Conservation (phyloP, 2,113 vertebrate species). For the Leptocoma aspasia region DNA sequence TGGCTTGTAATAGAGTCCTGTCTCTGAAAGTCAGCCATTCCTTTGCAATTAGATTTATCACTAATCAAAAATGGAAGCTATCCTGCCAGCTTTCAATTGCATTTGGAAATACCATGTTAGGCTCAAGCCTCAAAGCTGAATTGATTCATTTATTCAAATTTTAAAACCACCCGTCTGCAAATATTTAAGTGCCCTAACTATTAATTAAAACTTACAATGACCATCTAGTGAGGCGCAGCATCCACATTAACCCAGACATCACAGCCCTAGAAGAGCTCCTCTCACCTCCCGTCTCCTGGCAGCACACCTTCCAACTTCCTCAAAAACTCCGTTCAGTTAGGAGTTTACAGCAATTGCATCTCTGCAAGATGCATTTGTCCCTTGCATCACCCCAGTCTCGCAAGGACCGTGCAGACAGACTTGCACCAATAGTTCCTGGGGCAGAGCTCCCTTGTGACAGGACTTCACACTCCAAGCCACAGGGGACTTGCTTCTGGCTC, state of each 20-base stretch:
- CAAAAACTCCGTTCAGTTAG: not conserved
- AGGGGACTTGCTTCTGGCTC: not conserved
- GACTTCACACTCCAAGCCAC: not conserved
- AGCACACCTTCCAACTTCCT: not conserved
- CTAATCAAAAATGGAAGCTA: slow-evolving; percentile 35
- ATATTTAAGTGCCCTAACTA: not conserved
- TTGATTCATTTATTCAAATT: not conserved
- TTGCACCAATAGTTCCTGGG: accelerated
- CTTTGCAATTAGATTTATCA: slow-evolving; percentile 31
- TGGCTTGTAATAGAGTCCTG: not conserved
- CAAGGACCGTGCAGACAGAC: accelerated
- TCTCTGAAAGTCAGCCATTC: slow-evolving; percentile 33
- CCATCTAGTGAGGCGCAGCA: not conserved
- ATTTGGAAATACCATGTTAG: not conserved
- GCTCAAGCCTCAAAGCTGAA: not conserved
- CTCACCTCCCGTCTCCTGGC: not conserved
- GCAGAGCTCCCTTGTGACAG: not conserved
- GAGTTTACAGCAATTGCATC: not conserved
- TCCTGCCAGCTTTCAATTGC: not conserved
- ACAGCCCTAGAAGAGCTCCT: not conserved
- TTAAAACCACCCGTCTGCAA: not conserved
- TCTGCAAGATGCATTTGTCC: not conserved
- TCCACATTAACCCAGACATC: not conserved
- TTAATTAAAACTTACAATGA: slow-evolving; percentile 7
- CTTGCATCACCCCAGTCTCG: not conserved